Conservation (phyloP, 2,113 vertebrate species). For the Macaca mulatta region DNA sequence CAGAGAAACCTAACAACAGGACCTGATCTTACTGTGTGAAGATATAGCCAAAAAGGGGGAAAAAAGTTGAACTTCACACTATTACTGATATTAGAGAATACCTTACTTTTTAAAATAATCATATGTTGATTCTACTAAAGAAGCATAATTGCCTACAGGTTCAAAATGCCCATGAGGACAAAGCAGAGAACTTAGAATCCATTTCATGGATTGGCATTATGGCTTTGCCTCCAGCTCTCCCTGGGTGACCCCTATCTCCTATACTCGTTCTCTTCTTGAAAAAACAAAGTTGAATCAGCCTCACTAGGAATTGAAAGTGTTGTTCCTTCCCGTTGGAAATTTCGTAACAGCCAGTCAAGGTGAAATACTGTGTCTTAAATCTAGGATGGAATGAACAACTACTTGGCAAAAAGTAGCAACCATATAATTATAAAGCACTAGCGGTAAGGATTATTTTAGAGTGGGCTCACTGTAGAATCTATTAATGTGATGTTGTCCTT, state of each 20-base stretch:
- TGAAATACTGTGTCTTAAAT: background rate
- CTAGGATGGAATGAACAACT: background rate
- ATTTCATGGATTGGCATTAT: background rate
- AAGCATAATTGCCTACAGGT: background rate
- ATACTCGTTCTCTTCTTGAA: constrained; percentile 9
- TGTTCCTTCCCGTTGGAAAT: background rate
- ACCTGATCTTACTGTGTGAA: background rate
- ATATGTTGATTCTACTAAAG: background rate
- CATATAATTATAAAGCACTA: background rate
- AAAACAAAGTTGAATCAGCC: constrained; percentile 12
- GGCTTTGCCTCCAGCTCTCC: constrained; percentile 13
- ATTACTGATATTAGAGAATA: constrained; percentile 32
- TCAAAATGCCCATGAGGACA: background rate
- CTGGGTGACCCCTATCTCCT: constrained; percentile 28
- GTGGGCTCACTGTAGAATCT: background rate
- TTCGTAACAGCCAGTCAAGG: background rate
- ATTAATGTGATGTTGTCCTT: background rate
- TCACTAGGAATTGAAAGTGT: constrained; percentile 27
- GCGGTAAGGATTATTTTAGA: background rate
- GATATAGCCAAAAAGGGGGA: background rate
- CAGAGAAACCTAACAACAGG: background rate
- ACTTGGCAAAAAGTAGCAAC: background rate
- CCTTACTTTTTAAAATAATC: constrained; percentile 25
- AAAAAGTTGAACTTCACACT: background rate
- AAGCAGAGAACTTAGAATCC: background rate